Percentiles rank a stretch among this genome's conserved stretches.
Evolutionary conservation across 1,140 invertebrate genomes (phyloP).

Genomic region (Platyscapa corneri): DNA sequence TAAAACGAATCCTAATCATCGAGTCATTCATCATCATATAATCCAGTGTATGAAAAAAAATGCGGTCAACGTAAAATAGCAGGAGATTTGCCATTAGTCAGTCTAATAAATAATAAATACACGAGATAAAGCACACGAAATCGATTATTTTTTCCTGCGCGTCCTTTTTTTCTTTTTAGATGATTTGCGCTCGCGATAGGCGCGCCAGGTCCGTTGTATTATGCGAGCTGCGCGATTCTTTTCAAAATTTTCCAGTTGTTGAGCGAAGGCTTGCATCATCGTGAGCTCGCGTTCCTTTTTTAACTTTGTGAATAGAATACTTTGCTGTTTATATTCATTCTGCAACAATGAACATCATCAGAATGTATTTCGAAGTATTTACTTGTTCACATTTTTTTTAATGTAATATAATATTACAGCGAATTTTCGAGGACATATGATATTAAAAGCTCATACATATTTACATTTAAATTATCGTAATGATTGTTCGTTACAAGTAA

Average conservation of each 20-base stretch:
- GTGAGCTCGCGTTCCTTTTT: conserved; percentile 61
- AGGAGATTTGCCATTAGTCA: too few relatives aligned
- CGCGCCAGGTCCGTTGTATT: conserved; percentile 66
- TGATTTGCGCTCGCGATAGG: conserved; percentile 55
- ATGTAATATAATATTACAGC: too few relatives aligned
- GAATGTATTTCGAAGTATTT: too few relatives aligned
- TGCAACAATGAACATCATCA: conserved; percentile 39
- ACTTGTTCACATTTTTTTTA: too few relatives aligned
- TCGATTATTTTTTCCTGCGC: conserved; percentile 56
- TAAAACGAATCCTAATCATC: too few relatives aligned
- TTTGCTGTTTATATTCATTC: conserved; percentile 57
- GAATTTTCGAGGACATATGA: too few relatives aligned
- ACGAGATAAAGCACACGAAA: not conserved
- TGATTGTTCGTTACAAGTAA: conserved; percentile 48
- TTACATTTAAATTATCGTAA: conserved; percentile 56
- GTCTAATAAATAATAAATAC: not conserved
- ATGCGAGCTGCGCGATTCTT: conserved; percentile 64
- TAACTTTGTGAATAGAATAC: conserved; percentile 55
- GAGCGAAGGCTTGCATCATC: conserved; percentile 56
- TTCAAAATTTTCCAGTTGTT: conserved; percentile 59
- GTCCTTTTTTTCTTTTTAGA: conserved; percentile 59
- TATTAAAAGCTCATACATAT: not conserved
- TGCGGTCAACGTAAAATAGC: too few relatives aligned
- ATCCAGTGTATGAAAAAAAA: too few relatives aligned
- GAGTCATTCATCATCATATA: too few relatives aligned